phyloP scores from a whole-genome alignment of 2,888 invertebrate species.

The Troides oblongomaculatus region DNA sequence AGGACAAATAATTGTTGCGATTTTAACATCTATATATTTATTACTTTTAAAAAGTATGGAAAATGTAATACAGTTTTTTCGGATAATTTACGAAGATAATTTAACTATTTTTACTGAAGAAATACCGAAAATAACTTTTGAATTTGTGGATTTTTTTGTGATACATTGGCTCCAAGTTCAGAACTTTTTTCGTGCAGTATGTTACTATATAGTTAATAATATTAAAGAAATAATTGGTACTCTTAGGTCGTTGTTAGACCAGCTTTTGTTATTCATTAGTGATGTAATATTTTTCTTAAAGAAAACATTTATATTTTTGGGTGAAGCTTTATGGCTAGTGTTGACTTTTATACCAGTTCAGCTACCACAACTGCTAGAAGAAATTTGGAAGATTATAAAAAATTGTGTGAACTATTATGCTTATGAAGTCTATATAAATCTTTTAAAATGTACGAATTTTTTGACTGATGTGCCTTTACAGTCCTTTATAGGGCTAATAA shows the following conservation, averaged over 20 bases:
- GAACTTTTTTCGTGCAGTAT: slow-evolving; percentile 42
- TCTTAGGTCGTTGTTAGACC: slow-evolving; percentile 43
- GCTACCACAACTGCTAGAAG: slow-evolving; percentile 55
- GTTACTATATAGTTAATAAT: slow-evolving; percentile 40
- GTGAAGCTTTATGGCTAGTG: slow-evolving; percentile 65
- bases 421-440: slow-evolving; percentile 56
- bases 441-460: slow-evolving; percentile 66
- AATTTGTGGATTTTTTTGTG: slow-evolving; percentile 32
- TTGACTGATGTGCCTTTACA: slow-evolving; percentile 73
- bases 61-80: slow-evolving; percentile 53
- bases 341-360: slow-evolving; percentile 68
- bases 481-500: slow-evolving; percentile 66
- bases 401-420: slow-evolving; percentile 41
- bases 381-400: slow-evolving; percentile 43
- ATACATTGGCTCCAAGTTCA: slow-evolving; percentile 38
- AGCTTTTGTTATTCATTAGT: slow-evolving; percentile 44
- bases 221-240: slow-evolving; percentile 39
- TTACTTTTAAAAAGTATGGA: slow-evolving; percentile 42
- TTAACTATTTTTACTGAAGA: slow-evolving; percentile 61
- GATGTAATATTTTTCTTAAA: slow-evolving; percentile 55
- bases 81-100: slow-evolving; percentile 73
- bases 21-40: slow-evolving; percentile 46
- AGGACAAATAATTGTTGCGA: slow-evolving; percentile 61
- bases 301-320: slow-evolving; percentile 55
- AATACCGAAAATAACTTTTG: slow-evolving; percentile 46